Percentiles rank a stretch among this genome's conserved stretches.
These are phyloP conservation scores for Acrocyrtus sp. DNA, from an alignment of 2,888 invertebrate genomes.

Conservation along the genomic window DNA sequence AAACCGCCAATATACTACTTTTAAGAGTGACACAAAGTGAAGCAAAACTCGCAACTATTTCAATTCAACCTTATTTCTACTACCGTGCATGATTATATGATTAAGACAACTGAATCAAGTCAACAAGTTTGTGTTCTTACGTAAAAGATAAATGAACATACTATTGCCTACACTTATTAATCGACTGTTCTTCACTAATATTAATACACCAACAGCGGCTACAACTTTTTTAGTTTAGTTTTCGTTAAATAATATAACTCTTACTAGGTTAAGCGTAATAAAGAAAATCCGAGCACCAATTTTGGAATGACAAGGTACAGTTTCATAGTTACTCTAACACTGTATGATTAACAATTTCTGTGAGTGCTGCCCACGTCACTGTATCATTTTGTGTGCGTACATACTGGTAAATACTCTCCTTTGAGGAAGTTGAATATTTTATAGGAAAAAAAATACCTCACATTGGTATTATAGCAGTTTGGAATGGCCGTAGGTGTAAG, in stretches of 20 bases:
- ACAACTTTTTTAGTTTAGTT: neutral
- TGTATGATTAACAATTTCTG: constrained; percentile 11
- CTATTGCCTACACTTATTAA: neutral
- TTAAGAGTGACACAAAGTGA: too few relatives aligned
- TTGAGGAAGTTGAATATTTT: neutral
- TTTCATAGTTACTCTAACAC: constrained; percentile 29
- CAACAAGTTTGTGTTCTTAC: neutral
- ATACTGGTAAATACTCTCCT: neutral
- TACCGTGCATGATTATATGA: too few relatives aligned
- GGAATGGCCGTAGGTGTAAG: too few relatives aligned
- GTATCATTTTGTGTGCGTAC: neutral
- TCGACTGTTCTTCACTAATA: neutral
- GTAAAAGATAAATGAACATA: neutral
- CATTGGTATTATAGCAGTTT: too few relatives aligned
- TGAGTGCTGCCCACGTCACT: neutral
- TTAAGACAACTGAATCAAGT: neutral
- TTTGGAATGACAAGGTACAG: constrained; percentile 52
- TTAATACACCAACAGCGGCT: neutral
- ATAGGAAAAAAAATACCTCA: too few relatives aligned
- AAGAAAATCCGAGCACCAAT: constrained; percentile 37
- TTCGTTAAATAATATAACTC: neutral
- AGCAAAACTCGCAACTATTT: too few relatives aligned
- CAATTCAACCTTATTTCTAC: too few relatives aligned
- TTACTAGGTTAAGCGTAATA: neutral
- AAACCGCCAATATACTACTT: too few relatives aligned